phyloP scores from a whole-genome alignment of 1,140 invertebrate species.

The Ruditapes philippinarum region DNA sequence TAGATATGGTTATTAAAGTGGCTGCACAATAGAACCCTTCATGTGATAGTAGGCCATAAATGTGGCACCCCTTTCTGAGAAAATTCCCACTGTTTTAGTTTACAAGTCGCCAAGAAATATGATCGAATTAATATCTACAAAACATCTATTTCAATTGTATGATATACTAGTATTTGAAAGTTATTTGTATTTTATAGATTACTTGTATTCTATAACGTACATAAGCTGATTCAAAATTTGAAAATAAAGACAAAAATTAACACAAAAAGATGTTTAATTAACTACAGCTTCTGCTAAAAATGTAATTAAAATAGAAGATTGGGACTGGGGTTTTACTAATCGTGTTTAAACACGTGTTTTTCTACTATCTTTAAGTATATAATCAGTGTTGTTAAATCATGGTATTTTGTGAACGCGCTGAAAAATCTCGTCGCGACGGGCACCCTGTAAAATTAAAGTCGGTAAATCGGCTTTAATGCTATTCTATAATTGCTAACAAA shows the following conservation, averaged over 20 bases:
- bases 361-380: neutral
- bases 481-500: slow-evolving; percentile 45
- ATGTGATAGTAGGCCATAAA: neutral
- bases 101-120: no score
- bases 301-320: no score
- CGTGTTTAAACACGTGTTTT: neutral
- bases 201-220: no score
- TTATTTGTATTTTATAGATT: no score
- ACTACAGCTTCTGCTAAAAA: no score
- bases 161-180: no score
- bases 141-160: no score
- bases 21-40: neutral
- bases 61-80: neutral
- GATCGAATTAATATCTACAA: no score
- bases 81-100: neutral
- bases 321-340: no score
- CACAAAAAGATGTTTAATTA: no score
- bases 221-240: no score
- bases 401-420: neutral
- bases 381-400: neutral
- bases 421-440: slow-evolving; percentile 44
- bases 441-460: neutral
- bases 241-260: no score
- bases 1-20: neutral
- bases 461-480: slow-evolving; percentile 48